Evolutionary conservation across 2,797 vertebrate species (phyloP), one percentile per base, ranked within the genome.

Genomic region (Sebastes vulpes): DNA sequence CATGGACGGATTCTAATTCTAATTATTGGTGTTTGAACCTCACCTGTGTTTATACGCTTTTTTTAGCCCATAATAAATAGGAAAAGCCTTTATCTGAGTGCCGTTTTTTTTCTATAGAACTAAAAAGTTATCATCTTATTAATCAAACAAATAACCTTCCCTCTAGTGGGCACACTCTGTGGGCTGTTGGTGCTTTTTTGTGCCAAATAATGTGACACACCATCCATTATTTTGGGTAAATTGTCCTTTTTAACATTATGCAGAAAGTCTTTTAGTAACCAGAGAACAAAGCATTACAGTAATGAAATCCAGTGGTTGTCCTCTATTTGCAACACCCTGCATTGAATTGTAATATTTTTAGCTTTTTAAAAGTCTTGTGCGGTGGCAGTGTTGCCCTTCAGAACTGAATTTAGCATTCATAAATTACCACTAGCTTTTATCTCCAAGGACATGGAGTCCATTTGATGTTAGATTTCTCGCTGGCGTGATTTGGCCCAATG

Each of bases 401-500:
- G 52, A 72, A 35, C 20, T 66, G 16, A 74, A 65, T 70, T 60
- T 31, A 42, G 14, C 50, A 2, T 83, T 77, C 50, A 79, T 73
- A 70, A 84, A 65, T 70, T 14, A 28, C n/a, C 26, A 12, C 16
- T 3, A 18, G 18, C 59, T 82, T 77, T 65, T 32, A 61, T 32
- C 23, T 66, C 56, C 65, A 83, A 81, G 75, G 70, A 80, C 48
- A 23, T 3, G 3, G 32, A 68, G 68, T 58, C 38, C 9, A 42
- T 82, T 61, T 77, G 23, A 77, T 63, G 42, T 54, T 60, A 31
- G n/a, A 59, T 72, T 68, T 81, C 54, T 63, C 58, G 9, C n/a
- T 14, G 5, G 16, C 46, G 31, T 38, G 52, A 59, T 64, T 75
- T 65, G 42, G 69, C 32, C 38, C 57, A 64, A 52, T 80, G 53